These are phyloP conservation scores for Trichonephila clavipes DNA, from an alignment of 1,140 invertebrate genomes.

Conservation along the genomic window DNA sequence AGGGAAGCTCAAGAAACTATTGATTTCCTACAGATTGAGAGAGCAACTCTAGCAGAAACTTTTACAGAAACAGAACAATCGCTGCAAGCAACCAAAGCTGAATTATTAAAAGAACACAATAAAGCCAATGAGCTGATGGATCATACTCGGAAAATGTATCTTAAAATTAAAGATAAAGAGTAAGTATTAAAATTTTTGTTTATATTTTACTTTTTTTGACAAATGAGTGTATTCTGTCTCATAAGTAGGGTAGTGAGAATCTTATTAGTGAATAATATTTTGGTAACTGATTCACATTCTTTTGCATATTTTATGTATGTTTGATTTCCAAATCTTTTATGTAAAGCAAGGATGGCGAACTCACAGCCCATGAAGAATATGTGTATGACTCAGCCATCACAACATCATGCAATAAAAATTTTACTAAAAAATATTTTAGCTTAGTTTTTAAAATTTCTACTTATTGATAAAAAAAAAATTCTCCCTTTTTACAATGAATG, in stretches of 20 bases:
- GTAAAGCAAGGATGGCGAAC: no score
- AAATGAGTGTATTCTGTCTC: neutral
- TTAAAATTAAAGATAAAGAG: conserved; percentile 74
- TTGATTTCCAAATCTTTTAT: no score
- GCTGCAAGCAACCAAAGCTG: conserved; percentile 28
- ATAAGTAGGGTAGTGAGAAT: neutral
- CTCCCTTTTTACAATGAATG: no score
- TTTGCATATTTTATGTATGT: no score
- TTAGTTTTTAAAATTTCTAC: no score
- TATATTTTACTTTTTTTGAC: neutral
- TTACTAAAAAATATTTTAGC: no score
- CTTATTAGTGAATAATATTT: neutral
- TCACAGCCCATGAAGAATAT: no score
- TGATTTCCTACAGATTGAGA: conserved; percentile 72
- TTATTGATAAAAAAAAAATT: no score
- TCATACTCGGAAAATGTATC: conserved; percentile 65
- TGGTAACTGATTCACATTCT: no score
- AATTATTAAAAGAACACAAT: conserved; percentile 44
- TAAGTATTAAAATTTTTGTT: conserved; percentile 9
- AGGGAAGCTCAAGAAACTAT: conserved; percentile 63
- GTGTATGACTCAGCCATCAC: no score
- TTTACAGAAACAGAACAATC: conserved; percentile 64
- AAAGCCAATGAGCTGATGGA: conserved; percentile 68
- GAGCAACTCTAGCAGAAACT: conserved; percentile 62
- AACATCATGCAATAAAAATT: no score